A percentile compares a stretch with the other conserved stretches of the same genome.
phyloP scores from a whole-genome alignment of 2,113 vertebrate genomes.

The Symphodus melops region DNA sequence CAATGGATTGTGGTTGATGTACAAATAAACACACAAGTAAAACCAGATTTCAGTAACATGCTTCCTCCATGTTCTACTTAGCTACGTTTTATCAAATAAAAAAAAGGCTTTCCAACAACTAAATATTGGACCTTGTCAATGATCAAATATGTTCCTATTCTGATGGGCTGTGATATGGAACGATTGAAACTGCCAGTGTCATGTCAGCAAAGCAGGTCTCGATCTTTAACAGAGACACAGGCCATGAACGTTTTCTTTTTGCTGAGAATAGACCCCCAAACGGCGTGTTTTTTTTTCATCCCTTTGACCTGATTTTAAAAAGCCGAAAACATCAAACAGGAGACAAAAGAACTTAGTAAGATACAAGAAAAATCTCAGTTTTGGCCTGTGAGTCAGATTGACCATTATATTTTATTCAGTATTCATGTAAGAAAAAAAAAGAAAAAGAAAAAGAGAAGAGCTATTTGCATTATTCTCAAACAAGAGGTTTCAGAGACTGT shows the following conservation, averaged over 20 bases:
- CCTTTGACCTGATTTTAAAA: conserved; percentile 11
- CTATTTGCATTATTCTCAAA: neutral
- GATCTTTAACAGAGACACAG: neutral
- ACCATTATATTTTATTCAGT: neutral
- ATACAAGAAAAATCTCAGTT: conserved; percentile 40
- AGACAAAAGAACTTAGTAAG: neutral
- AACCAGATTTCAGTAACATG: neutral
- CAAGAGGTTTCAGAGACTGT: neutral
- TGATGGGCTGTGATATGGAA: conserved; percentile 2
- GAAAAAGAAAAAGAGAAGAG: neutral
- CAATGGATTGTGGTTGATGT: neutral
- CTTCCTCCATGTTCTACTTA: conserved; percentile 1
- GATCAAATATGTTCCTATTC: neutral
- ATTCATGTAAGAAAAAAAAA: neutral
- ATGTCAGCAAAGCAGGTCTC: conserved; percentile 4
- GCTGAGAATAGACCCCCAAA: conserved; percentile 9
- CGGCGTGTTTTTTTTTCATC: neutral
- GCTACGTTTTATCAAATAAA: neutral
- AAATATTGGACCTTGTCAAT: neutral
- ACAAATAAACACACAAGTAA: neutral
- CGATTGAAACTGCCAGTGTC: neutral
- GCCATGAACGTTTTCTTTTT: conserved; percentile 11
- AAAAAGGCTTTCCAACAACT: conserved; percentile 5
- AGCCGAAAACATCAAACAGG: neutral
- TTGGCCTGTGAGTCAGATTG: conserved; percentile 45